Evolutionary conservation across 1,140 invertebrate genomes (phyloP), one percentile per base, ranked within the genome.

Genomic region (Drosophila athabasca): DNA sequence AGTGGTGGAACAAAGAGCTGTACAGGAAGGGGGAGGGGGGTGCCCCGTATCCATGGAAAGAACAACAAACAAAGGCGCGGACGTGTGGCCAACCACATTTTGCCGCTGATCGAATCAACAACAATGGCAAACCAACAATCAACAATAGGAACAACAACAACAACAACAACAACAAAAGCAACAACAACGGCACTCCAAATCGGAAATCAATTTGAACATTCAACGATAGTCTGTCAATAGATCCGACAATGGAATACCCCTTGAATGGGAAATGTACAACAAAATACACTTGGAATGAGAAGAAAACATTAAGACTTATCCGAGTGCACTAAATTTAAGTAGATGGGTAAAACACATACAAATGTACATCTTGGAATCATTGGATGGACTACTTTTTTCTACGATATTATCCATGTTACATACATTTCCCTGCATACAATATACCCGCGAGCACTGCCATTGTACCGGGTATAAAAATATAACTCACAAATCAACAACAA

Each of bases 121-220:
- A 39, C 35, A 39, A 39, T 39, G 35, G 62, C 60, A 67, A 85
- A 59, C 66, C 55, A 57, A 51, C 50, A 75, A 64, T 39, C 35
- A 39, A 39, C 35, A 39, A 39, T 39, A 39, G 35, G 11, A 39
- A 39, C 35, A 39, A 39, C 1, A 39, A 4, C 62, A 71, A 49
- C 52, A 55, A 62, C 1, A 50, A n/a, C 46, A 41, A 44, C 45
- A 73, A 49, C 52, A 51, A 62, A n/a, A n/a, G n/a, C 1, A 50
- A n/a, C 46, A 24, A 44, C 45, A 73, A 55, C 50, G 64, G 69
- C 58, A 65, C 60, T 54, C 62, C 79, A 79, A 88, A 88, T 88
- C 76, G 84, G 79, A 88, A 88, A 88, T 88, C 83, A 88, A 88
- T 88, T 88, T 87, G 71, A 76, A 41, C 76, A 87, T 75, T 81